Evolutionary conservation across 2,888 invertebrate species (phyloP).

Genomic region (Masnerella sp.): DNA sequence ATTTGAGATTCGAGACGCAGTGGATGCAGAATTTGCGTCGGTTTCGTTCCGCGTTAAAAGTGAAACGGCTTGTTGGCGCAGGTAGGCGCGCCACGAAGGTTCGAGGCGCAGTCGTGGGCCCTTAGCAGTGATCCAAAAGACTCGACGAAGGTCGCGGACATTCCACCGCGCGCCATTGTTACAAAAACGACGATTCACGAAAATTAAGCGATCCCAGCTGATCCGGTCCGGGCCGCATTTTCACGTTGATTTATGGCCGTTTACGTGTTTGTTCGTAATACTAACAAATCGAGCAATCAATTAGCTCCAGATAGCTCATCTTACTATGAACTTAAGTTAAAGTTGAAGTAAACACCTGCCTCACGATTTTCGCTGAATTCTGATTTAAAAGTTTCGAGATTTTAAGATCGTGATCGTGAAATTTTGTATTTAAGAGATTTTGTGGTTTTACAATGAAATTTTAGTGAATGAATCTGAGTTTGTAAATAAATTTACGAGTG

Average conservation of each 20-base stretch:
- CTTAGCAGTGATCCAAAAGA: slow-evolving; percentile 43
- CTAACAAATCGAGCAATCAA: slow-evolving; percentile 17
- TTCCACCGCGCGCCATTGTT: slow-evolving; percentile 45
- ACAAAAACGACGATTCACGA: slow-evolving; percentile 47
- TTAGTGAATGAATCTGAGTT: no score
- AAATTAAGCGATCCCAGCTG: slow-evolving; percentile 43
- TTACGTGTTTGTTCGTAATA: slow-evolving; percentile 1
- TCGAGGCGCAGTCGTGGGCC: slow-evolving; percentile 24
- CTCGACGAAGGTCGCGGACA: slow-evolving; percentile 47
- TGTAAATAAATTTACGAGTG: no score
- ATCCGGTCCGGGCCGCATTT: slow-evolving; percentile 13
- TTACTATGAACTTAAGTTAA: no score
- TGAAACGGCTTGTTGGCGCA: slow-evolving; percentile 31
- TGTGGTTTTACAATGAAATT: no score
- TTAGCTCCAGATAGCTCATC: not conserved
- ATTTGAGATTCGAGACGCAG: slow-evolving; percentile 14
- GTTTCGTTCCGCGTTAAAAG: slow-evolving; percentile 40
- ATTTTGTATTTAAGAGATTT: no score
- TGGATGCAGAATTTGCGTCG: slow-evolving; percentile 10
- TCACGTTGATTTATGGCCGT: slow-evolving; percentile 26
- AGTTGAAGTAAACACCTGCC: no score
- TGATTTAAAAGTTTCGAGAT: no score
- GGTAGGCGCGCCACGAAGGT: slow-evolving; percentile 34
- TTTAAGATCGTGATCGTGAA: no score
- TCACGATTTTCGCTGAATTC: no score